A percentile compares a stretch with the other conserved stretches of the same genome.
Evolutionary conservation across 1,140 invertebrate genomes (phyloP).

Genomic region (Lordiphosa clarofinis): DNA sequence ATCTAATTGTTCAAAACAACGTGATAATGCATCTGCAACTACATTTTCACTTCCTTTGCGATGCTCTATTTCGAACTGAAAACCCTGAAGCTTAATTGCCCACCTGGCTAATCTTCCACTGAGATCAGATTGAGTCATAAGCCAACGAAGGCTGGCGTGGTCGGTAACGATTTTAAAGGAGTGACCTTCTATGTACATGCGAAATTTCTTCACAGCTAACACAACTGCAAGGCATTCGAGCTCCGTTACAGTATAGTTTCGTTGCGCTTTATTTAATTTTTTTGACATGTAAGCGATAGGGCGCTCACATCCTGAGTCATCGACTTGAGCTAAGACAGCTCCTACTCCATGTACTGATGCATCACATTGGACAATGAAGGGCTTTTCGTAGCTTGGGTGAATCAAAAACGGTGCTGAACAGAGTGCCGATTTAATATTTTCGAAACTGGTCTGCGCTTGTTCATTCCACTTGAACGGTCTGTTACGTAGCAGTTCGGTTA

Average conservation of each 20-base stretch:
- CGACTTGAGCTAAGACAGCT: neutral
- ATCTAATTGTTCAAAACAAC: neutral
- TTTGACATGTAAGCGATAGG: neutral
- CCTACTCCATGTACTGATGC: constrained; percentile 24
- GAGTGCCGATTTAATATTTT: too few relatives aligned
- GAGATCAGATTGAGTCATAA: too few relatives aligned
- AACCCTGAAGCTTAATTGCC: too few relatives aligned
- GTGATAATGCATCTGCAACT: too few relatives aligned
- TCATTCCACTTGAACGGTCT: constrained; percentile 2
- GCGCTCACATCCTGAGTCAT: too few relatives aligned
- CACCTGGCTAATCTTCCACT: too few relatives aligned
- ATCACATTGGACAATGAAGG: constrained; percentile 74
- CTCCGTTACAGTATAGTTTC: neutral
- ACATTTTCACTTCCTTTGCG: too few relatives aligned
- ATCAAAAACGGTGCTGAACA: constrained; percentile 55
- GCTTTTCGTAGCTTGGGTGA: constrained; percentile 65
- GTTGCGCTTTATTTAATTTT: neutral
- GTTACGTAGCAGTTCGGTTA: constrained; percentile 5
- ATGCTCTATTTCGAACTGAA: too few relatives aligned
- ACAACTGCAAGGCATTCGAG: constrained; percentile 12
- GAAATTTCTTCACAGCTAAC: constrained; percentile 10
- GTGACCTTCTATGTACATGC: too few relatives aligned
- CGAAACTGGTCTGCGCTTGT: too few relatives aligned
- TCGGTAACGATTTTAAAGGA: too few relatives aligned
- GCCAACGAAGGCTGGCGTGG: too few relatives aligned